A percentile compares a stretch with the other conserved stretches of the same genome.
These are phyloP conservation scores for Synergus umbraculus DNA, from an alignment of 2,888 invertebrate species.

Conservation along the genomic window DNA sequence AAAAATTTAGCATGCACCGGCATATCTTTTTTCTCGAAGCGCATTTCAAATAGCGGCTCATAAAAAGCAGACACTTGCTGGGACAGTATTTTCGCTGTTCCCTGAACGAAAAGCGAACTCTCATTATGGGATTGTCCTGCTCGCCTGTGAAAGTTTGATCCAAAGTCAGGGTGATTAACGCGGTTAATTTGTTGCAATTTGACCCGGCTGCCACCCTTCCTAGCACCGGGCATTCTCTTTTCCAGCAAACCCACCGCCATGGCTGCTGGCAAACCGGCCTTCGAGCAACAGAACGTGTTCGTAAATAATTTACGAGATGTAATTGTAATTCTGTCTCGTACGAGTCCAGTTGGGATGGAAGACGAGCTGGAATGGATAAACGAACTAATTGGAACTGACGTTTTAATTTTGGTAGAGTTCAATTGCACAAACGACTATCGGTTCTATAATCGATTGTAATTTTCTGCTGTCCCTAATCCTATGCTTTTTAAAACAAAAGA, in stretches of 20 bases:
- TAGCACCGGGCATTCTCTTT: conserved; percentile 41
- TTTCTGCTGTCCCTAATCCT: conserved; percentile 11
- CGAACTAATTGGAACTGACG: conserved; percentile 56
- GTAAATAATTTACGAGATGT: conserved; percentile 71
- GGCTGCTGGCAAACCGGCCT: conserved; percentile 44
- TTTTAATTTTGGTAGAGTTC: conserved; percentile 52
- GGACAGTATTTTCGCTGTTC: conserved; percentile 4
- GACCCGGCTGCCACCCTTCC: conserved; percentile 58
- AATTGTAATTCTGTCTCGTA: conserved; percentile 66
- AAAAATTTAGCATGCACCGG: background rate
- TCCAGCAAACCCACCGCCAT: conserved; percentile 24
- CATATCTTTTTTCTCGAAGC: background rate
- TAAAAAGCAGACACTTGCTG: conserved; percentile 15
- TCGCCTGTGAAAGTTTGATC: conserved; percentile 62
- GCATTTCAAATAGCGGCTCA: conserved; percentile 5
- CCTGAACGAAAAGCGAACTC: conserved; percentile 3
- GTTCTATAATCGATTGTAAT: conserved; percentile 33
- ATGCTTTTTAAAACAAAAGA: conserved; percentile 1
- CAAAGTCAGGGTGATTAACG: conserved; percentile 69
- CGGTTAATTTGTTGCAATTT: conserved; percentile 74
- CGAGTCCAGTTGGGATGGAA: background rate
- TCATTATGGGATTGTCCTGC: conserved; percentile 24
- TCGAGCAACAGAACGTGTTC: conserved; percentile 52
- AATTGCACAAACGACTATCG: conserved; percentile 9
- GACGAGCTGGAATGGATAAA: conserved; percentile 52